phyloP scores from a whole-genome alignment of 2,888 invertebrate species.

The Drosophila formosana region DNA sequence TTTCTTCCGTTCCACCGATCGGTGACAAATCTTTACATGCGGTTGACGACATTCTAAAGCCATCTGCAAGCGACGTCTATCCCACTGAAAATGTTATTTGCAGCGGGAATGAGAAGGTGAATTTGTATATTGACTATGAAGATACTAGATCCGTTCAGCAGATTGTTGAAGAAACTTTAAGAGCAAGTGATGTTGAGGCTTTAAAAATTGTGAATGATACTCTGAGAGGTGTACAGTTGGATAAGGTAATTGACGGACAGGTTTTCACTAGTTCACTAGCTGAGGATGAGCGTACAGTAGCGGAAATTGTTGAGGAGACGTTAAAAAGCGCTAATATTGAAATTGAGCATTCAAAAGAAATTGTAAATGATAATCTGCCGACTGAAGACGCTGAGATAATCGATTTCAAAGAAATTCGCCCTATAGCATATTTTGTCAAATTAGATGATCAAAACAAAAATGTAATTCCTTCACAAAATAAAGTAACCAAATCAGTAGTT shows the following conservation, averaged over 20 bases:
- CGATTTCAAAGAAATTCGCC: conserved; percentile 53
- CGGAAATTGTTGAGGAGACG: conserved; percentile 68
- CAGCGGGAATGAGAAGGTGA: not conserved
- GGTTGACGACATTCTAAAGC: not conserved
- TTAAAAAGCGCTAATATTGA: conserved; percentile 44
- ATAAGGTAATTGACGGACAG: conserved; percentile 13
- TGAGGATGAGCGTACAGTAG: conserved; percentile 47
- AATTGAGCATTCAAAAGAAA: not conserved
- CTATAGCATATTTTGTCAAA: conserved; percentile 77
- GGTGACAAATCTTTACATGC: no score
- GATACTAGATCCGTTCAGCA: conserved; percentile 66
- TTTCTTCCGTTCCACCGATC: no score
- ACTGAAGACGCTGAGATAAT: not conserved
- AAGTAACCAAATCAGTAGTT: conserved; percentile 12
- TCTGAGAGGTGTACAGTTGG: conserved; percentile 48
- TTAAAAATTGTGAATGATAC: conserved; percentile 66
- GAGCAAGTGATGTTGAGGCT: conserved; percentile 68
- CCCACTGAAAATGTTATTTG: not conserved
- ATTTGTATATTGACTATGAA: not conserved
- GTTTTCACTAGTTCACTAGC: not conserved
- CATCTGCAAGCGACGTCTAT: not conserved
- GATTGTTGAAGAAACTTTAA: conserved; percentile 69
- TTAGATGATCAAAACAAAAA: conserved; percentile 49
- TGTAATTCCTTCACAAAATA: conserved; percentile 24
- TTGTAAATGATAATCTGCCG: not conserved